Evolutionary conservation across 1,140 invertebrate species (phyloP).

Genomic region (Meloidogyne hapla): DNA sequence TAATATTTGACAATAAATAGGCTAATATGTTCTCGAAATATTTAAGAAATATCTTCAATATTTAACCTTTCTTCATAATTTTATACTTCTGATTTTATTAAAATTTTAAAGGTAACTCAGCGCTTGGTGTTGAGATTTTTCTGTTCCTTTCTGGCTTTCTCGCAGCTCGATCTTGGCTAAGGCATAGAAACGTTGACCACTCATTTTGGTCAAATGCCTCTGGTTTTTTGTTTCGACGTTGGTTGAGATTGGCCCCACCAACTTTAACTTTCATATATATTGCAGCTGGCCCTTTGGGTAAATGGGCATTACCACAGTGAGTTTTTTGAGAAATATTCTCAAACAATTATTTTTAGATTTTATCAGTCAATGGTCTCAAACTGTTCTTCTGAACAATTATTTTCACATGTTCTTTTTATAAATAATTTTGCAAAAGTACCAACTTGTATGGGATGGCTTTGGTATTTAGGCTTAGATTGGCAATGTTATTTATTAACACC

Average conservation of each 20-base stretch:
- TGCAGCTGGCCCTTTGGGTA: conserved; percentile 53
- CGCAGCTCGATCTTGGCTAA: conserved; percentile 54
- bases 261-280: conserved; percentile 54
- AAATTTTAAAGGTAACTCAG: conserved; percentile 49
- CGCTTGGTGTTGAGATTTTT: conserved; percentile 61
- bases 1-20: no score
- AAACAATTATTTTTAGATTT: conserved; percentile 41
- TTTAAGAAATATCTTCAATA: no score
- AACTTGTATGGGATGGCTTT: conserved; percentile 62
- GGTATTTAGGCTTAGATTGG: conserved; percentile 61
- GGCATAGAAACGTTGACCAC: conserved; percentile 21
- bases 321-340: neutral
- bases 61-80: no score
- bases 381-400: conserved; percentile 47
- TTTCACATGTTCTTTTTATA: conserved; percentile 52
- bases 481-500: conserved; percentile 60
- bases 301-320: conserved; percentile 46
- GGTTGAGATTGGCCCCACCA: conserved; percentile 52
- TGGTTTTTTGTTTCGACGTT: conserved; percentile 48
- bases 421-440: conserved; percentile 55
- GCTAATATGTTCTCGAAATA: no score
- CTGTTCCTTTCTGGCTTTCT: conserved; percentile 57
- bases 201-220: conserved; percentile 44
- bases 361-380: conserved; percentile 54
- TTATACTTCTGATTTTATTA: neutral